Evolutionary conservation across 2,113 vertebrate species (phyloP).

Genomic region (Oreochromis tanganicae): DNA sequence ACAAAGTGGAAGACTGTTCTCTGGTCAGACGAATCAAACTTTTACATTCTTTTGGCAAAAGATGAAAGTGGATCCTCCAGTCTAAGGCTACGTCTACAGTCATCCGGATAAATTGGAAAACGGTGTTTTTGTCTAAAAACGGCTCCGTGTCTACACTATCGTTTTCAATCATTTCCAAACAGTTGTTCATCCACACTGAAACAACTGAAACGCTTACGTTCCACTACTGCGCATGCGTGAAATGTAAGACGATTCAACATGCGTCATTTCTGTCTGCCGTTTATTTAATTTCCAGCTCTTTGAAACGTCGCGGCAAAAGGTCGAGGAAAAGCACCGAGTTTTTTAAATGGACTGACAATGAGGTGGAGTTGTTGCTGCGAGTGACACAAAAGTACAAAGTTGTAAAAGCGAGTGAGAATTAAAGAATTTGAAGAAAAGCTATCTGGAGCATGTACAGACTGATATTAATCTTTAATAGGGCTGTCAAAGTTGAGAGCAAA

Average conservation of each 20-base stretch:
- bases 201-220: neutral
- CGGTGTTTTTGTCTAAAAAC: too few species aligned
- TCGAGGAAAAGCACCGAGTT: rapidly evolving
- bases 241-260: too few species aligned
- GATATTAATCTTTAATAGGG: neutral
- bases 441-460: neutral
- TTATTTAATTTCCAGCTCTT: neutral
- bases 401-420: neutral
- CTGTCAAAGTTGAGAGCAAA: neutral
- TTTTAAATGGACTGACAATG: neutral
- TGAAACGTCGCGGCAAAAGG: neutral
- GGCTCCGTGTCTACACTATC: too few species aligned
- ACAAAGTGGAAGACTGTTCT: neutral
- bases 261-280: neutral
- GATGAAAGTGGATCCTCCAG: neutral
- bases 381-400: neutral
- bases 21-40: neutral
- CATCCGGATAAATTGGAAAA: too few species aligned
- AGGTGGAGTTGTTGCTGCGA: neutral
- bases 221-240: neutral
- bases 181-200: neutral
- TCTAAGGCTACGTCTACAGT: too few species aligned
- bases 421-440: neutral
- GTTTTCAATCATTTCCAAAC: neutral
- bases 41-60: neutral